These are phyloP conservation scores for Petrocephalus zakoni DNA, from an alignment of 2,113 vertebrate species.

Conservation along the genomic window DNA sequence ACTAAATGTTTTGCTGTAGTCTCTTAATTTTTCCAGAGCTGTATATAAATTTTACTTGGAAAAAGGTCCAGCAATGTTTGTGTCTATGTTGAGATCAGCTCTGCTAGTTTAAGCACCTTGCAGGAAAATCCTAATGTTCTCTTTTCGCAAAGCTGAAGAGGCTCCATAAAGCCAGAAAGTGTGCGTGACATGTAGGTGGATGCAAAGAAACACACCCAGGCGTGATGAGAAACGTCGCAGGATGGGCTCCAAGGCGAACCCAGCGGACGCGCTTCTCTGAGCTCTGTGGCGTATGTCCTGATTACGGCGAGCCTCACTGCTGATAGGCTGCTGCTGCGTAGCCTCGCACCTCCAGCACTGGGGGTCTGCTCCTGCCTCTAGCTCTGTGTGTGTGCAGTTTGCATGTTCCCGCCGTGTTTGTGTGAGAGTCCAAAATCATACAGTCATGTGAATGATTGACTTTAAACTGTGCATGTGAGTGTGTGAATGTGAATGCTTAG, in stretches of 20 bases:
- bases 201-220: background rate
- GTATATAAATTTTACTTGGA: too few species aligned
- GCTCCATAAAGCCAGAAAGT: background rate
- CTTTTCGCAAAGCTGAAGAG: background rate
- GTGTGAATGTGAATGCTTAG: background rate
- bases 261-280: background rate
- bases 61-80: too few species aligned
- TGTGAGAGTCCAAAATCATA: background rate
- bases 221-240: background rate
- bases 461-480: background rate
- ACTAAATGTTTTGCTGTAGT: too few species aligned
- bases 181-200: background rate
- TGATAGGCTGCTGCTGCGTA: background rate
- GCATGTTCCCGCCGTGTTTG: background rate
- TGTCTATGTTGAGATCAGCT: too few species aligned
- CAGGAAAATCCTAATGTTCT: background rate
- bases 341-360: background rate
- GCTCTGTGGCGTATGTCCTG: slow-evolving; percentile 19
- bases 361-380: background rate
- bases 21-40: too few species aligned
- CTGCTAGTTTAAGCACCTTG: too few species aligned
- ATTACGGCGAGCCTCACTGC: background rate
- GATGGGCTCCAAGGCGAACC: slow-evolving; percentile 14
- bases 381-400: background rate
- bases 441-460: background rate